Conservation (phyloP, 2,888 invertebrate genomes). For the Stramonita haemastoma region DNA sequence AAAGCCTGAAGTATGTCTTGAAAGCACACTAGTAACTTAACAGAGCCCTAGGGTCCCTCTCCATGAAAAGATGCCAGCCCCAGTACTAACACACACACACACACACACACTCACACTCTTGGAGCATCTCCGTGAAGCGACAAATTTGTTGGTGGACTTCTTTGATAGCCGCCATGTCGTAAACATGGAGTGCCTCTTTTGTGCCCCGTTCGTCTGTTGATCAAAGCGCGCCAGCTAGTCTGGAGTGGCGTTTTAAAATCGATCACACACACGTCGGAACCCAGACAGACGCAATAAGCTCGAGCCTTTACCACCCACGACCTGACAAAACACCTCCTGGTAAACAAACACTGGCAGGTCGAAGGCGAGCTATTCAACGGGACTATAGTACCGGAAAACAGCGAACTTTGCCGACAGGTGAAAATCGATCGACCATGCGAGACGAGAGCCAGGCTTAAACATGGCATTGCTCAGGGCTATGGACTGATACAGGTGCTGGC, state of each 20-base stretch:
- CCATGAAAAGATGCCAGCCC: no score
- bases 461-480: neutral
- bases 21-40: no score
- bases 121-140: neutral
- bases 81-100: no score
- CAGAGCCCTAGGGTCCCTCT: no score
- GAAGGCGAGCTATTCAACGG: neutral
- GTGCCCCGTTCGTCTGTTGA: neutral
- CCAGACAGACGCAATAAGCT: slow-evolving; percentile 15
- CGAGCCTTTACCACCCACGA: neutral
- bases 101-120: neutral
- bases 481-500: neutral
- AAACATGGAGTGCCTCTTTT: neutral
- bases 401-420: slow-evolving; percentile 8
- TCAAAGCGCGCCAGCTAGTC: neutral
- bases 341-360: slow-evolving; percentile 10
- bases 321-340: neutral
- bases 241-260: slow-evolving; percentile 7
- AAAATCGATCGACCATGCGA: slow-evolving; percentile 9
- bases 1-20: no score
- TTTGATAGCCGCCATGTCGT: neutral
- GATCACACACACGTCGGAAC: neutral
- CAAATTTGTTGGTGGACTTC: neutral
- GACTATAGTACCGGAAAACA: neutral
- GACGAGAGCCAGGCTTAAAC: neutral